Evolutionary conservation across 2,113 vertebrate species (phyloP).

Genomic region (Bos javanicus): DNA sequence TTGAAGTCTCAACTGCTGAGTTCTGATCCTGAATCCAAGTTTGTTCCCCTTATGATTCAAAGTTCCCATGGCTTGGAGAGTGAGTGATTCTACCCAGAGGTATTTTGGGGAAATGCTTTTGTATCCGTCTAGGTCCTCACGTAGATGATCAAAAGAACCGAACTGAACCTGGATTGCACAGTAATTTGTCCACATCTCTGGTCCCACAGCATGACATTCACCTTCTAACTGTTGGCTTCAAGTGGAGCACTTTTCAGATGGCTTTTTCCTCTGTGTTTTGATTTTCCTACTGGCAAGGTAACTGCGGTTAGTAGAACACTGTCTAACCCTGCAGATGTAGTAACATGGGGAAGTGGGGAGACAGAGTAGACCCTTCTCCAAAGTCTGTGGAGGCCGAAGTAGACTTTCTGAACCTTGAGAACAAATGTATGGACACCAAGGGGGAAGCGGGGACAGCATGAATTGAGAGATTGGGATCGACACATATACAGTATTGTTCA

Average conservation of each 20-base stretch:
- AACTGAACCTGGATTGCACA: not conserved
- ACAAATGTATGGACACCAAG: not conserved
- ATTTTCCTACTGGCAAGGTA: not conserved
- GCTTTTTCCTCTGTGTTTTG: not conserved
- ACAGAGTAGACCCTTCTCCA: not conserved
- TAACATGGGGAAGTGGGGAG: not conserved
- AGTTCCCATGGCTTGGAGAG: not conserved
- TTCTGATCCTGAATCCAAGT: not conserved
- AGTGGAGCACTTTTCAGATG: not conserved
- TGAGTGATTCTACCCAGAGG: not conserved
- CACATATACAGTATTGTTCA: not conserved
- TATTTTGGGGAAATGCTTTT: not conserved
- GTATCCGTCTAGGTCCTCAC: not conserved
- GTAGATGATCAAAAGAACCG: not conserved
- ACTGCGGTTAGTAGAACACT: not conserved
- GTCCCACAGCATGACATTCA: not conserved
- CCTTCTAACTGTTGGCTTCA: not conserved
- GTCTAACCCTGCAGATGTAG: not conserved
- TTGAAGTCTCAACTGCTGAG: not conserved
- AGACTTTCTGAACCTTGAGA: not conserved
- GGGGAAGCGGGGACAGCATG: not conserved
- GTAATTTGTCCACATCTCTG: not conserved
- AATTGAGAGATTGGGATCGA: not conserved
- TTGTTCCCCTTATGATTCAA: not conserved
- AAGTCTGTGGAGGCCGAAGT: not conserved